A percentile compares a stretch with the other conserved stretches of the same genome.
These are phyloP conservation scores for Patella caerulea DNA, from an alignment of 2,888 invertebrate genomes.

Conservation along the genomic window DNA sequence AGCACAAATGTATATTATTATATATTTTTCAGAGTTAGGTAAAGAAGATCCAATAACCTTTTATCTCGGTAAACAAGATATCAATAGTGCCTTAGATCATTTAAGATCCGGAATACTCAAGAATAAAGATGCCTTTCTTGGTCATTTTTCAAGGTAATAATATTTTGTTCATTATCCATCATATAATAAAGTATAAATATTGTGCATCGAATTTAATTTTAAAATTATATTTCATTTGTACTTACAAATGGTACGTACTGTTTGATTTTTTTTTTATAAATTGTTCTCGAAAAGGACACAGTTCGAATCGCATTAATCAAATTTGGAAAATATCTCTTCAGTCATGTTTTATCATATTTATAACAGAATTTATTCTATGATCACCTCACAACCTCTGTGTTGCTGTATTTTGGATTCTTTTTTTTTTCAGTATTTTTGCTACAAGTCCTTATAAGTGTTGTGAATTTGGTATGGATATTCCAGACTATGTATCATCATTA, in stretches of 20 bases:
- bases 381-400: too few relatives aligned
- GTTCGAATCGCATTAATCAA: too few relatives aligned
- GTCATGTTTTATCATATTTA: too few relatives aligned
- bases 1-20: too few relatives aligned
- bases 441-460: constrained; percentile 38
- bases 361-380: too few relatives aligned
- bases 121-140: constrained; percentile 36
- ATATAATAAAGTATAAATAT: too few relatives aligned
- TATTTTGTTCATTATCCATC: not conserved
- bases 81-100: constrained; percentile 40
- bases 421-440: constrained; percentile 50
- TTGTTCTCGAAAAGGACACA: too few relatives aligned
- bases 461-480: constrained; percentile 45
- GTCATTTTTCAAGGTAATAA: constrained; percentile 38
- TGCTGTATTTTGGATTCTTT: not conserved
- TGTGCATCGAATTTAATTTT: too few relatives aligned
- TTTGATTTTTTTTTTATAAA: too few relatives aligned
- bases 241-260: too few relatives aligned
- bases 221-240: too few relatives aligned
- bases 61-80: constrained; percentile 36
- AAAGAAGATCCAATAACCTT: constrained; percentile 37
- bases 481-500: constrained; percentile 40
- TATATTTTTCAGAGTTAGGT: constrained; percentile 31
- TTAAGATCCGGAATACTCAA: constrained; percentile 41
- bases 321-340: too few relatives aligned